Evolutionary conservation across 2,888 invertebrate species (phyloP).

Genomic region (Aphodius granarius): DNA sequence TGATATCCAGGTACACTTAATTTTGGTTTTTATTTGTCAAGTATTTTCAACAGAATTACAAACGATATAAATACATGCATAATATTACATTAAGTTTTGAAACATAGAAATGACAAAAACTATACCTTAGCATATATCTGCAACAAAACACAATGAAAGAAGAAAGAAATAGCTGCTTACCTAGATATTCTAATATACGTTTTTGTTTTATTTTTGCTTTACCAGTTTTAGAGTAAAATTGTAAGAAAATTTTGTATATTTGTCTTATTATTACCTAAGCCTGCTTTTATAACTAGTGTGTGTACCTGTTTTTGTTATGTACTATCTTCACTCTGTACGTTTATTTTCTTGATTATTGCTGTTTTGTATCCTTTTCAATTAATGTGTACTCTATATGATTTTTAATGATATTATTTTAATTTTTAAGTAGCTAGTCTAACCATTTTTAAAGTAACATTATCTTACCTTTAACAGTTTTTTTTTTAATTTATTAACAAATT

Average conservation of each 20-base stretch:
- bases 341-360: background rate
- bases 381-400: conserved; percentile 15
- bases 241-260: conserved; percentile 12
- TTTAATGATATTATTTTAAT: conserved; percentile 21
- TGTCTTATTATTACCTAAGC: background rate
- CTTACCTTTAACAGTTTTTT: conserved; percentile 23
- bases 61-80: no score
- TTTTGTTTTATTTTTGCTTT: conserved; percentile 9
- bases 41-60: no score
- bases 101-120: background rate
- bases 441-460: conserved; percentile 41
- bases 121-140: background rate
- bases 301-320: conserved; percentile 3
- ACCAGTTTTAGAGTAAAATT: conserved; percentile 15
- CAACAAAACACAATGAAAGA: background rate
- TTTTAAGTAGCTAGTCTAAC: conserved; percentile 23
- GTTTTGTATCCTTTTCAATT: background rate
- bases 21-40: no score
- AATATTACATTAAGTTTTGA: background rate
- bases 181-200: conserved; percentile 7
- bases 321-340: background rate
- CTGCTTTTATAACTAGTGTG: conserved; percentile 3
- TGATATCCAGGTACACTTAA: no score
- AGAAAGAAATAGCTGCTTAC: background rate
- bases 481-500: conserved; percentile 21